Evolutionary conservation across 2,113 vertebrate species (phyloP).

Genomic region (Pseudorectes ferrugineus): DNA sequence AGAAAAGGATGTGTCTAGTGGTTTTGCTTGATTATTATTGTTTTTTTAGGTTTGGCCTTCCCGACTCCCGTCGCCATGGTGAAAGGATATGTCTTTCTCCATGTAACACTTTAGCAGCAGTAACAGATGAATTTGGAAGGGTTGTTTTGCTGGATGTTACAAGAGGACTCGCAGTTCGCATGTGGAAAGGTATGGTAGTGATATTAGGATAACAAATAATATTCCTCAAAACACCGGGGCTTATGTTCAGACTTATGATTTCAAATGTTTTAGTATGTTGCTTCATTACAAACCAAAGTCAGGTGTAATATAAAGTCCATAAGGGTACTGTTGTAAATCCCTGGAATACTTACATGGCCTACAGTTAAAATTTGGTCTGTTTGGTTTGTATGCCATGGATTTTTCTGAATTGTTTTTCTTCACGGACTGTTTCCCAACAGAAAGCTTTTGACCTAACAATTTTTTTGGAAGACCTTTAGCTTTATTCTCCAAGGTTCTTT

Average conservation of each 20-base stretch:
- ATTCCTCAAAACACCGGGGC: not conserved
- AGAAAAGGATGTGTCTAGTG: not conserved
- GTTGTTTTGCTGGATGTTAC: conserved; percentile 89
- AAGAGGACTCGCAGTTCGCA: conserved; percentile 88
- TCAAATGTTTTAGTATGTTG: not conserved
- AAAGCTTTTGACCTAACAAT: not conserved
- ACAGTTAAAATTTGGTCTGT: not conserved
- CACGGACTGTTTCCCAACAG: not conserved
- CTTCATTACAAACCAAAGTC: not conserved
- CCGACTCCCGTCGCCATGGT: conserved; percentile 93
- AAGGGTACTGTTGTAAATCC: not conserved
- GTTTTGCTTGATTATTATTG: not conserved
- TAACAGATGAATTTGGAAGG: conserved; percentile 95
- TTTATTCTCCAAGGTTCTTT: not conserved
- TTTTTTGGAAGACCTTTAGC: not conserved
- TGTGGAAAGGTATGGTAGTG: conserved; percentile 92
- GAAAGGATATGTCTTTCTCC: conserved; percentile 94
- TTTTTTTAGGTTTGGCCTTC: conserved; percentile 86
- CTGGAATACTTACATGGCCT: not conserved
- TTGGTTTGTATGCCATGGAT: not conserved
- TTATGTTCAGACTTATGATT: not conserved
- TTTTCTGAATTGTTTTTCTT: not conserved
- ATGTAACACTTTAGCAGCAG: conserved; percentile 92
- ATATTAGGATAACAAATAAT: not conserved
- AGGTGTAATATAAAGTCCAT: not conserved